Evolutionary conservation across 2,113 vertebrate genomes (phyloP).

Genomic region (Neopipo cinnamomea): DNA sequence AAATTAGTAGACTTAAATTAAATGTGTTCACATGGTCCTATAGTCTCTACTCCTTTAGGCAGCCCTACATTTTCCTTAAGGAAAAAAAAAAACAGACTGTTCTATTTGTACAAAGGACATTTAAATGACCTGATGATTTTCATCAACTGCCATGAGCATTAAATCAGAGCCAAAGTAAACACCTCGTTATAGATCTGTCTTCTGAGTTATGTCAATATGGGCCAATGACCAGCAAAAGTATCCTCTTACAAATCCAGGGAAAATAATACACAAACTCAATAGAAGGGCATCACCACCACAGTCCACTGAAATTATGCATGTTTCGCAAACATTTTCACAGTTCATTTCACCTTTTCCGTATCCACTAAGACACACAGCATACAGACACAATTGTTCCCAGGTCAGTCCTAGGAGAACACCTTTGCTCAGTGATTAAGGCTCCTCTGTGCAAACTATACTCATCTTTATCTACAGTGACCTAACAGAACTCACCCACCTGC

Average conservation of each 20-base stretch:
- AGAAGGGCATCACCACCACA: background rate
- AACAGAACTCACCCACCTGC: background rate
- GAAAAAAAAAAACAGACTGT: background rate
- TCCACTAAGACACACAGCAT: background rate
- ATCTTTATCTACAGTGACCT: background rate
- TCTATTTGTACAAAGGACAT: background rate
- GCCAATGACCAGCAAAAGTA: background rate
- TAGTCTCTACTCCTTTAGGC: background rate
- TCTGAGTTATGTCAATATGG: background rate
- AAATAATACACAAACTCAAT: background rate
- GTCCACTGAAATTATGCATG: background rate
- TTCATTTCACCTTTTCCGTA: constrained; percentile 12
- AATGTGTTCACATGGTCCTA: background rate
- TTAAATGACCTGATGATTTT: constrained; percentile 6
- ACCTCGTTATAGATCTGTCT: background rate
- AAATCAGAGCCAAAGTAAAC: constrained; percentile 27
- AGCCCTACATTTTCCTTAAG: background rate
- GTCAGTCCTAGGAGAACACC: background rate
- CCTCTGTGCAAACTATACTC: background rate
- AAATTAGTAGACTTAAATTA: constrained; percentile 44
- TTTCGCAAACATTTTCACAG: background rate
- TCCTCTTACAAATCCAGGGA: constrained; percentile 23
- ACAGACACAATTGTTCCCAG: background rate
- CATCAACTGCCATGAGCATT: background rate
- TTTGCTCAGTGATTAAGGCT: background rate